Conservation (phyloP, 2,888 invertebrate species). For the Linyphia triangularis region DNA sequence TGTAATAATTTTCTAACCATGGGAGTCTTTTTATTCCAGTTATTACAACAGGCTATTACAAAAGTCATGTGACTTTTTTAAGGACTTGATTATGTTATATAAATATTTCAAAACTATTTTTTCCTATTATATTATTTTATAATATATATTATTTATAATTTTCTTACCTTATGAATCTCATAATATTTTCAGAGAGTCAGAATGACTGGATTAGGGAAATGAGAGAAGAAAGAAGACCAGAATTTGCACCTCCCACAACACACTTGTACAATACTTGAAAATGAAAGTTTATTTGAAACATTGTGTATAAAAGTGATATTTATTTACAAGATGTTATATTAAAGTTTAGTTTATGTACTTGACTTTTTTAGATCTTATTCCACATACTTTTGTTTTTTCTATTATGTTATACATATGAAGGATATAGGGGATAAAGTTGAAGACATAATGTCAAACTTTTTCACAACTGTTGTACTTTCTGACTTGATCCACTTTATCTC, state of each 20-base stretch:
- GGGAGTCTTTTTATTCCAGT: not conserved
- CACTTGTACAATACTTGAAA: slow-evolving; percentile 18
- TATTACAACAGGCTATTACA: not conserved
- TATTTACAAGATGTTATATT: not conserved
- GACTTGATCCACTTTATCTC: no score
- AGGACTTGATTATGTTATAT: not conserved
- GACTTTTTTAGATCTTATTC: not conserved
- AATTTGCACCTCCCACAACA: slow-evolving; percentile 87
- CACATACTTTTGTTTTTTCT: no score
- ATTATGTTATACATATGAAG: no score
- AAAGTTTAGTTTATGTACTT: not conserved
- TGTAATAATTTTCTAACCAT: no score
- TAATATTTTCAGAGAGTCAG: slow-evolving; percentile 80
- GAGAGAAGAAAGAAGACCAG: slow-evolving; percentile 85
- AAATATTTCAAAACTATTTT: not conserved
- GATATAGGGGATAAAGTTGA: no score
- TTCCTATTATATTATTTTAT: not conserved
- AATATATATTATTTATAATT: not conserved
- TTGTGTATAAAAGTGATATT: not conserved
- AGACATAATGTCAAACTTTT: no score
- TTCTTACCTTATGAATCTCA: not conserved
- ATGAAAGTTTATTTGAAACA: not conserved
- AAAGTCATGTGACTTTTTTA: not conserved
- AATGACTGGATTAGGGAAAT: slow-evolving; percentile 89
- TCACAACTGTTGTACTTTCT: no score